Evolutionary conservation across 1,140 invertebrate genomes (phyloP), one percentile per base, ranked within the genome.

Genomic region (Aphelinus atriplicis): DNA sequence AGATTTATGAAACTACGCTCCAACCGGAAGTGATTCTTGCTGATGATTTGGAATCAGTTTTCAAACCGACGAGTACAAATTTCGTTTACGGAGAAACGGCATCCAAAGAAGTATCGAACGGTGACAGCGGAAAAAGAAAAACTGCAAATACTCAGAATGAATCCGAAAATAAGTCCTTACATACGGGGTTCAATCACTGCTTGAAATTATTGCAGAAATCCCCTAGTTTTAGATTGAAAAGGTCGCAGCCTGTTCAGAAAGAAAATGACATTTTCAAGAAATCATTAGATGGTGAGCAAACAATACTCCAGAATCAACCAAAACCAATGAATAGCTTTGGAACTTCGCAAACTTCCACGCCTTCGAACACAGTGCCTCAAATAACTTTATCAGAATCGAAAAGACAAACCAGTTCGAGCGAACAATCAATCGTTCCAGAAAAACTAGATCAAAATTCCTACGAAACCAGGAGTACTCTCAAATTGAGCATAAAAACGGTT

Each of bases 21-120:
- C 80, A 83, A 60, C 81, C 83, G 9, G 79, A 83, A 57, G 81
- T 84, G 55, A 81, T 85, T 55, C 82, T 84, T 56, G 77, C 79
- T 5, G 79, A 84, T 45, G 78, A 83, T 72, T 77, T 84, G 5
- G 78, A 81, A 47, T 80, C 82, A 46, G 67, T 84, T 3, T 71
- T 84, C 4, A 75, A 75, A 66, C 71, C 84, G 67, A 53, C 77
- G 50, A 7, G 66, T 71, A 64, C 81, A 69, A 57, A 73, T 75
- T 10, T 84, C 3, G 81, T 81, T 72, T 85, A 85, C 57, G 80
- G 81, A 45, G 82, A 84, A 45, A 68, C 56, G 26, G n/a, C 66
- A n/a, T 45, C 64, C 53, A 73, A 73, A n/a, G 78, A 79, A 64
- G 46, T 53, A 47, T 42, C 65, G 26, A 48, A 7, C 10, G 10